Evolutionary conservation across 2,888 invertebrate species (phyloP).

Genomic region (Ceramica pisi): DNA sequence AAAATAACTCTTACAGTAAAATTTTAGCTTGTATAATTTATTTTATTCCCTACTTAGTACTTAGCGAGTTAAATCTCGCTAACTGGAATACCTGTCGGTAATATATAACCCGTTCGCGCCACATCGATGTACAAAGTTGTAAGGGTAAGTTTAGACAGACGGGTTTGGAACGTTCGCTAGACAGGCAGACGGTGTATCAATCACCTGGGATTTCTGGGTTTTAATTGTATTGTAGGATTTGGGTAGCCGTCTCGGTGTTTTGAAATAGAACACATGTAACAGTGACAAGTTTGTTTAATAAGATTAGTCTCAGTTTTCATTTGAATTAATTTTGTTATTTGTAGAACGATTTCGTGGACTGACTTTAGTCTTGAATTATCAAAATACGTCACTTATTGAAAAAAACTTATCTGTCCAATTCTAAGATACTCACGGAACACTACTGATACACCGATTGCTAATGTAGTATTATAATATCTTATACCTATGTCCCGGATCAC

Average conservation of each 20-base stretch:
- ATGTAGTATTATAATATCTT: too few relatives aligned
- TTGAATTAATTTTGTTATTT: slow-evolving; percentile 12
- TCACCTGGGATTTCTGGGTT: slow-evolving; percentile 33
- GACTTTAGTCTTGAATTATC: neutral
- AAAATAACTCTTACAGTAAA: slow-evolving; percentile 7
- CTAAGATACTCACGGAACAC: too few relatives aligned
- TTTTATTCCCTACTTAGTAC: slow-evolving; percentile 58
- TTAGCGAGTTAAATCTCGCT: slow-evolving; percentile 59
- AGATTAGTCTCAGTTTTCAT: neutral
- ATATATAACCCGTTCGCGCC: slow-evolving; percentile 57
- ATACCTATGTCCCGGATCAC: too few relatives aligned
- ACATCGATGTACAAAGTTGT: slow-evolving; percentile 58
- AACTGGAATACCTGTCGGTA: slow-evolving; percentile 54
- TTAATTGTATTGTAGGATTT: slow-evolving; percentile 45
- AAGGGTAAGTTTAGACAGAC: slow-evolving; percentile 46
- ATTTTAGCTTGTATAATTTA: slow-evolving; percentile 49
- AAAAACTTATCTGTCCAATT: too few relatives aligned
- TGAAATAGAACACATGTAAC: slow-evolving; percentile 12
- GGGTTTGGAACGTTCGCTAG: slow-evolving; percentile 34
- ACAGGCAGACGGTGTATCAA: slow-evolving; percentile 39
- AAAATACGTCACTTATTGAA: too few relatives aligned
- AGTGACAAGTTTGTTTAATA: neutral
- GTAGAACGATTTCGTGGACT: neutral
- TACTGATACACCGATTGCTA: too few relatives aligned
- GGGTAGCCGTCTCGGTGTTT: neutral